phyloP scores from a whole-genome alignment of 2,797 vertebrate genomes.

The Rhinophrynus dorsalis region DNA sequence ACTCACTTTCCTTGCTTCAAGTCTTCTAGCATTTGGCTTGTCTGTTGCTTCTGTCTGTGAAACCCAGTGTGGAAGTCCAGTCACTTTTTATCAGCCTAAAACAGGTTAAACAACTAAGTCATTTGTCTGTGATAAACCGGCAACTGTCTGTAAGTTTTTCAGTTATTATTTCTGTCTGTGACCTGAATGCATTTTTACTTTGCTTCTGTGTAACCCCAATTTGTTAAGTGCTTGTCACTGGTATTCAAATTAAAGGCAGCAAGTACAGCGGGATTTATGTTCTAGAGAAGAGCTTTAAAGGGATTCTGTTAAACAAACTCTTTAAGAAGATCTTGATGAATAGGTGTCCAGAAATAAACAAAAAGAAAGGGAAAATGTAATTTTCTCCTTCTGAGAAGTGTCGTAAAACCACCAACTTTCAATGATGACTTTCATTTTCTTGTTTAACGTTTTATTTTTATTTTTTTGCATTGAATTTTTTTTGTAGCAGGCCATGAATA shows the following conservation, averaged over 20 bases:
- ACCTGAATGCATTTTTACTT: constrained; percentile 99
- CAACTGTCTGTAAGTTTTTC: constrained; percentile 84
- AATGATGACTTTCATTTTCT: neutral
- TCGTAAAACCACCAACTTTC: neutral
- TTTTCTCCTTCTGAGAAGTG: neutral
- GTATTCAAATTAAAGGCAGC: constrained; percentile 78
- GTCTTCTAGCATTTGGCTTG: constrained; percentile 80
- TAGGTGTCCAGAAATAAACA: neutral
- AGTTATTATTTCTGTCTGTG: constrained; percentile 86
- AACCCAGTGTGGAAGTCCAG: constrained; percentile 79
- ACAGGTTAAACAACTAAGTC: constrained; percentile 77
- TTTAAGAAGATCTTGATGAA: neutral
- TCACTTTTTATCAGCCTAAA: constrained; percentile 77
- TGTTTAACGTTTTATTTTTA: constrained; percentile 9
- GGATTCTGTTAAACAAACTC: constrained; percentile 55
- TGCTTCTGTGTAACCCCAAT: constrained; percentile 91
- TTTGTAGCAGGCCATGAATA: constrained; percentile 73
- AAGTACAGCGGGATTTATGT: neutral
- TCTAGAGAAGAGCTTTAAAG: constrained; percentile 72
- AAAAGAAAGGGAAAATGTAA: neutral
- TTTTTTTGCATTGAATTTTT: constrained; percentile 67
- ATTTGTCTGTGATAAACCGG: constrained; percentile 93
- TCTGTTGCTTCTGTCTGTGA: constrained; percentile 85
- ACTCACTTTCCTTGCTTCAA: constrained; percentile 77
- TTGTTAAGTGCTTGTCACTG: constrained; percentile 93